phyloP scores from a whole-genome alignment of 2,888 invertebrate genomes.

The Aradus depressus region DNA sequence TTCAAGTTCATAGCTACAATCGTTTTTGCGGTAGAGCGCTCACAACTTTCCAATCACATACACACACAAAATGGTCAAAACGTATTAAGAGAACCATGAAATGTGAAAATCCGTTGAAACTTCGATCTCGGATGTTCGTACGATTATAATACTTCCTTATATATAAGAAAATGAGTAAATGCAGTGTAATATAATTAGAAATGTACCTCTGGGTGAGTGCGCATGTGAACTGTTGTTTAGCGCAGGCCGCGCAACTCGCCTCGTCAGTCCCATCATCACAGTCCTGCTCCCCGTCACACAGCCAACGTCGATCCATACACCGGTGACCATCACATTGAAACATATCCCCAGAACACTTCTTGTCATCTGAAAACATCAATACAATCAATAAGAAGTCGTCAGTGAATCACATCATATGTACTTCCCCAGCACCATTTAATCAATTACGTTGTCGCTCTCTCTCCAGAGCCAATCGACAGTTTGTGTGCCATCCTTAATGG shows the following conservation, averaged over 20 bases:
- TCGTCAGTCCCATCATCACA: conserved; percentile 53
- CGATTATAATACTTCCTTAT: too few species aligned
- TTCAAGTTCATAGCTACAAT: too few species aligned
- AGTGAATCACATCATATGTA: too few species aligned
- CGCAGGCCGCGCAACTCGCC: conserved; percentile 39
- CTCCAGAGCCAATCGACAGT: too few species aligned
- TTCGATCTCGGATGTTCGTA: too few species aligned
- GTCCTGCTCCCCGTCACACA: conserved; percentile 48
- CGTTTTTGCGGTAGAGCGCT: too few species aligned
- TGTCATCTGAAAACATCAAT: conserved; percentile 37
- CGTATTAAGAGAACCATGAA: too few species aligned
- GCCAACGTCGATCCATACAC: conserved; percentile 15
- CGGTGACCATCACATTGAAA: conserved; percentile 22
- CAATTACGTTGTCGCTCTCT: too few species aligned
- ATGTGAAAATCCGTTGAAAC: too few species aligned
- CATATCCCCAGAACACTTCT: conserved; percentile 40
- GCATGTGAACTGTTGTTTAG: background rate
- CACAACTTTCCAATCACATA: too few species aligned
- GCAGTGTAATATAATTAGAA: background rate
- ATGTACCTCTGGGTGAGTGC: conserved; percentile 6
- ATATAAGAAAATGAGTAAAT: background rate
- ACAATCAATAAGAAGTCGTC: background rate
- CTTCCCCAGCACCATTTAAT: too few species aligned
- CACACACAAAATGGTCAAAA: too few species aligned
- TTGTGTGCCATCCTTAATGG: background rate